These are phyloP conservation scores for Metallyticus violacea DNA, from an alignment of 2,888 invertebrate genomes.

Conservation along the genomic window DNA sequence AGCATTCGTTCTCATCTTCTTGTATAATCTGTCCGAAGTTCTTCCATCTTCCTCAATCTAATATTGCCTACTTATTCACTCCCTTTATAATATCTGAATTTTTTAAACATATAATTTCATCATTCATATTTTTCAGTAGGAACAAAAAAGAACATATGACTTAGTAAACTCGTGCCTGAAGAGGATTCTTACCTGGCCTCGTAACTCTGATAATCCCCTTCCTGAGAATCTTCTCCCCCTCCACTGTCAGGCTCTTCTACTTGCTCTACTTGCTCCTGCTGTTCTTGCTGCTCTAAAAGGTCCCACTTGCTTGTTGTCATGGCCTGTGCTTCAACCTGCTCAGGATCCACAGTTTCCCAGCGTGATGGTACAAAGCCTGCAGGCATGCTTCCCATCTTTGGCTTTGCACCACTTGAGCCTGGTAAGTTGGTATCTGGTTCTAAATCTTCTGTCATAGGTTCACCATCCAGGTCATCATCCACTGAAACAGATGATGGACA, in stretches of 20 bases:
- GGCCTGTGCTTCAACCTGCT: conserved; percentile 74
- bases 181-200: conserved; percentile 12
- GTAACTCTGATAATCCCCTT: conserved; percentile 27
- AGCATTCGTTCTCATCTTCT: too few relatives aligned
- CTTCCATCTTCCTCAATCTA: too few relatives aligned
- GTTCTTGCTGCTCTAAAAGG: conserved; percentile 58
- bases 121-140: too few relatives aligned
- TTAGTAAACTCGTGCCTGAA: too few relatives aligned
- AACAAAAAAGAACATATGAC: too few relatives aligned
- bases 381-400: conserved; percentile 43
- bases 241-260: conserved; percentile 26
- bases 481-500: conserved; percentile 46
- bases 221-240: conserved; percentile 29
- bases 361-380: conserved; percentile 86
- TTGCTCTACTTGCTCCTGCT: conserved; percentile 31
- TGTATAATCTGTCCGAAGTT: too few relatives aligned
- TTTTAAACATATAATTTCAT: too few relatives aligned
- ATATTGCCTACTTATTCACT: too few relatives aligned
- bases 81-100: too few relatives aligned
- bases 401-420: not conserved
- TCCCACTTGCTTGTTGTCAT: conserved; percentile 91
- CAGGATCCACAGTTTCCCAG: conserved; percentile 95
- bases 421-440: conserved; percentile 33
- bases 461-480: conserved; percentile 74
- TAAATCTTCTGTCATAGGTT: conserved; percentile 58